Evolutionary conservation across 2,888 invertebrate genomes (phyloP), one percentile per base, ranked within the genome.

Genomic region (Melinaea marsaeus): DNA sequence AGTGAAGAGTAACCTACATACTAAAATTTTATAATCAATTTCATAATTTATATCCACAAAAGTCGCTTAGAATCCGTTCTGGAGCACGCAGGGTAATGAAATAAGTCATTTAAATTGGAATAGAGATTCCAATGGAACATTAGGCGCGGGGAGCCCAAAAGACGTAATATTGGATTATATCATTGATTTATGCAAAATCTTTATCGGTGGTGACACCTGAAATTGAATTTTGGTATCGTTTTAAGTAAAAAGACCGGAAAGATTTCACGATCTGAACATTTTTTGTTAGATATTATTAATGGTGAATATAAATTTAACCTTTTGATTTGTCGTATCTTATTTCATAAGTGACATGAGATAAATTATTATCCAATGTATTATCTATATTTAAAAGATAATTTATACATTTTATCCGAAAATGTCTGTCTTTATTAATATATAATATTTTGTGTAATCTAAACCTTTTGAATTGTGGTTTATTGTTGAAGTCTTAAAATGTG

Each of bases 91-190:
- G 79, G 76, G 85, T 83, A 86, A 88, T 88, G 87, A 87, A 88
- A 89, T 90, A 89, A 90, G 80, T 90, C 89, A 89, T 88, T 90
- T 88, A 86, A 89, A 90, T 89, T 84, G 89, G 83, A 86, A 86
- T 88, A 88, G 86, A 86, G 84, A 81, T 83, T 87, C 84, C 83
- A 88, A 85, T 85, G 84, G 84, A 83, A 86, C 88, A 89, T 90
- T 89, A 88, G 84, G 81, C 76, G 78, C 72, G 77, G 75, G 79
- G 78, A 77, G 78, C 79, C 79, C 83, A 84, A 86, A 86, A 83
- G 80, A 81, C 77, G 81, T 86, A 85, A 85, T 89, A 90, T 89
- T 84, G 88, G 88, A 90, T 89, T 89, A 89, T 85, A 82, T 83
- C 83, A 77, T 83, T 89, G 90, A 90, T 90, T 90, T 90, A 90